Evolutionary conservation across 2,113 vertebrate genomes (phyloP).

Genomic region (Eubucco bourcierii): DNA sequence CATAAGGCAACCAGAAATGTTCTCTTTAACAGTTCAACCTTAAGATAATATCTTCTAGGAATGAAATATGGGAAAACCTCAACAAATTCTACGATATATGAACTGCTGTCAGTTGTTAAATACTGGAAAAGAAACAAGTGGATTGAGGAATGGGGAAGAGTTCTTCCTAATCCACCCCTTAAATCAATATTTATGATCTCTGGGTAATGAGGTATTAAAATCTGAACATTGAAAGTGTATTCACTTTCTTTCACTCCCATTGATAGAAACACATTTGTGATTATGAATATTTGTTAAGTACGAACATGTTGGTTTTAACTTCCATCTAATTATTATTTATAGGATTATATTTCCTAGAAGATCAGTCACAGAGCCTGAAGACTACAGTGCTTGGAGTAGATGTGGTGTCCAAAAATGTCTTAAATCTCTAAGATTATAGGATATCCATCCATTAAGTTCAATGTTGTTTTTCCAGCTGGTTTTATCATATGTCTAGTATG

Average conservation of each 20-base stretch:
- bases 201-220: background rate
- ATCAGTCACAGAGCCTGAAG: background rate
- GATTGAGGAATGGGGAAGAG: background rate
- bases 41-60: background rate
- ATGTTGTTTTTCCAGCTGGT: background rate
- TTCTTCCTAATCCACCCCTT: background rate
- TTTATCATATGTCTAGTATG: background rate
- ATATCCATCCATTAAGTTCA: background rate
- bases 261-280: background rate
- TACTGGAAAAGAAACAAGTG: background rate
- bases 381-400: background rate
- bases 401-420: background rate
- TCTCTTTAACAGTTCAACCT: background rate
- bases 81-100: background rate
- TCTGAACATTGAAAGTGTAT: background rate
- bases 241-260: background rate
- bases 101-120: background rate
- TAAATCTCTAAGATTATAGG: background rate
- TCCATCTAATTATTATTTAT: constrained; percentile 13
- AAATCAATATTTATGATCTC: background rate
- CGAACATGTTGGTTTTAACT: background rate
- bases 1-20: background rate
- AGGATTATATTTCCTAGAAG: background rate
- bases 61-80: background rate
- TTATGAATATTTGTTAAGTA: constrained; percentile 6